Conservation (phyloP, 2,113 vertebrate genomes). For the Riparia riparia region DNA sequence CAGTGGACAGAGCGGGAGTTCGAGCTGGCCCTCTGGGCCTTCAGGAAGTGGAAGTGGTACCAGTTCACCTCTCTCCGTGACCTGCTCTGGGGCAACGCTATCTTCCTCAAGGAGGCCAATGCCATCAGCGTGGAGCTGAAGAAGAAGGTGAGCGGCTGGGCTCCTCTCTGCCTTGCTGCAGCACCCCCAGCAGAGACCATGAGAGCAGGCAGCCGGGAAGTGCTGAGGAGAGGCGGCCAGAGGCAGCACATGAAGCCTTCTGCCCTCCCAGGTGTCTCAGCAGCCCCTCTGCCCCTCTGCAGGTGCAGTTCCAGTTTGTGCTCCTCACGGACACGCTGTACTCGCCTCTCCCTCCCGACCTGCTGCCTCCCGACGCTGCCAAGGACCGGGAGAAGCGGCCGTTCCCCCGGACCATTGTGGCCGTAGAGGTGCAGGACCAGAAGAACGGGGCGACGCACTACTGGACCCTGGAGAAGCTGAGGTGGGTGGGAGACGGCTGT, state of each 20-base stretch:
- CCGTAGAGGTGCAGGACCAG: constrained; percentile 96
- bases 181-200: not conserved
- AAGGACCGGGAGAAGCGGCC: constrained; percentile 88
- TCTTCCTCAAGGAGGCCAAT: constrained; percentile 97
- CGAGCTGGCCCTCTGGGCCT: constrained; percentile 92
- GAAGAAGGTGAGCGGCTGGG: constrained; percentile 85
- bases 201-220: not conserved
- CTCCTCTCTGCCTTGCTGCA: not conserved
- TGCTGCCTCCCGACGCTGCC: constrained; percentile 86
- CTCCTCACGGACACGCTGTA: constrained; percentile 95
- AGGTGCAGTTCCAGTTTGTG: constrained; percentile 99
- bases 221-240: accelerated
- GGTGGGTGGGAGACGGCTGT: constrained; percentile 63
- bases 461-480: constrained; percentile 97
- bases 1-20: constrained; percentile 92
- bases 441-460: constrained; percentile 97
- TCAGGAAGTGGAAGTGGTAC: constrained; percentile 96
- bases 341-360: constrained; percentile 92
- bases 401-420: constrained; percentile 94
- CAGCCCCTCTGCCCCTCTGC: not conserved
- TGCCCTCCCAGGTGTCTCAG: not conserved
- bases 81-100: constrained; percentile 94
- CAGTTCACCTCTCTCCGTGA: constrained; percentile 97
- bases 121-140: constrained; percentile 98
- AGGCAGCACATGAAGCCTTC: accelerated